Evolutionary conservation across 2,113 vertebrate genomes (phyloP).

Genomic region (Apistogramma diplotaenia): DNA sequence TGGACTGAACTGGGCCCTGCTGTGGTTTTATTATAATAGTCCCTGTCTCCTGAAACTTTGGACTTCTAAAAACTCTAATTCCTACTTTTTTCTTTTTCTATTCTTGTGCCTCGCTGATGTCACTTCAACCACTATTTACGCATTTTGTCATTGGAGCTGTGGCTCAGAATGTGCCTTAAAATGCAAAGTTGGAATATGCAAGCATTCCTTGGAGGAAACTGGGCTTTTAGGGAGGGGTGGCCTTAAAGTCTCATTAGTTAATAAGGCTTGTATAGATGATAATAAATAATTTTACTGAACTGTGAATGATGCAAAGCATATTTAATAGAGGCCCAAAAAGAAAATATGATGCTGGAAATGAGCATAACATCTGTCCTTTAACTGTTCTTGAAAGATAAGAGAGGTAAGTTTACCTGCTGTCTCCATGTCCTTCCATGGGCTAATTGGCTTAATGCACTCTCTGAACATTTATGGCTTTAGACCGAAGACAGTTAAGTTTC

Average conservation of each 20-base stretch:
- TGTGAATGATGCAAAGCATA: background rate
- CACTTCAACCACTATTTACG: background rate
- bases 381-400: background rate
- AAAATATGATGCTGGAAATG: background rate
- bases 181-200: accelerated
- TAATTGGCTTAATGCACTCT: background rate
- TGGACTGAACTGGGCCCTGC: background rate
- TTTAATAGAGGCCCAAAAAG: background rate
- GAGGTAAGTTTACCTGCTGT: background rate
- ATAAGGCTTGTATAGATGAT: background rate
- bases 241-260: background rate
- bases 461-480: background rate
- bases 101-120: background rate
- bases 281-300: background rate
- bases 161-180: background rate
- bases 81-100: background rate
- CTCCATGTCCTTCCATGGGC: background rate
- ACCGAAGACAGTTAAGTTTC: background rate
- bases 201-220: background rate
- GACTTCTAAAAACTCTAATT: background rate
- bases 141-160: background rate
- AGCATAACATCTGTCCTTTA: background rate
- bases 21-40: background rate
- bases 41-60: background rate
- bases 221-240: background rate